These are phyloP conservation scores for Molossus molossus DNA, from an alignment of 2,797 vertebrate genomes.

Conservation along the genomic window DNA sequence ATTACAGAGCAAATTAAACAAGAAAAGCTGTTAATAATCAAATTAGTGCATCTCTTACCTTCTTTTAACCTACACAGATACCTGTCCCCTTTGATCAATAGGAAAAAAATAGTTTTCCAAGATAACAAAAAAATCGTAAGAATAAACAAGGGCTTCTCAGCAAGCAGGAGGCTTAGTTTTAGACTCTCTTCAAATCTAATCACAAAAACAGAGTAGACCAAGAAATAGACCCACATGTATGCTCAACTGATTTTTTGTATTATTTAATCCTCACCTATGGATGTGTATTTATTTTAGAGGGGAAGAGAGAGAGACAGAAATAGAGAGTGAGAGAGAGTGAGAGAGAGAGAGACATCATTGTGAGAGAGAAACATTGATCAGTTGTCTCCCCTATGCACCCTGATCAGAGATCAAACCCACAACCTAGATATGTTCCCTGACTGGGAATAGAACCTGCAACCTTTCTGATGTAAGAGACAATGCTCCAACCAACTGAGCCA, in stretches of 20 bases:
- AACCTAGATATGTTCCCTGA: too few relatives aligned
- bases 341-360: too few relatives aligned
- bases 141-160: not conserved
- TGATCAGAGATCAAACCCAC: too few relatives aligned
- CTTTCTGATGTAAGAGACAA: too few relatives aligned
- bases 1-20: constrained; percentile 10
- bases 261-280: too few relatives aligned
- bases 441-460: too few relatives aligned
- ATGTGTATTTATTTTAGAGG: too few relatives aligned
- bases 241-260: not conserved
- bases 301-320: too few relatives aligned
- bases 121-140: not conserved
- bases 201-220: constrained; percentile 21
- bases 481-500: too few relatives aligned
- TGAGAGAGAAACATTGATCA: too few relatives aligned
- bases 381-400: too few relatives aligned
- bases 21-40: constrained; percentile 25
- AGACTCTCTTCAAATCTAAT: constrained; percentile 8
- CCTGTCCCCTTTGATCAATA: not conserved
- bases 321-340: too few relatives aligned
- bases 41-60: not conserved
- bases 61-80: constrained; percentile 3
- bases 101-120: not conserved
- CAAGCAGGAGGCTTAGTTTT: constrained; percentile 11
- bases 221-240: not conserved